Evolutionary conservation across 2,113 vertebrate genomes (phyloP).

Genomic region (Procapra przewalskii): DNA sequence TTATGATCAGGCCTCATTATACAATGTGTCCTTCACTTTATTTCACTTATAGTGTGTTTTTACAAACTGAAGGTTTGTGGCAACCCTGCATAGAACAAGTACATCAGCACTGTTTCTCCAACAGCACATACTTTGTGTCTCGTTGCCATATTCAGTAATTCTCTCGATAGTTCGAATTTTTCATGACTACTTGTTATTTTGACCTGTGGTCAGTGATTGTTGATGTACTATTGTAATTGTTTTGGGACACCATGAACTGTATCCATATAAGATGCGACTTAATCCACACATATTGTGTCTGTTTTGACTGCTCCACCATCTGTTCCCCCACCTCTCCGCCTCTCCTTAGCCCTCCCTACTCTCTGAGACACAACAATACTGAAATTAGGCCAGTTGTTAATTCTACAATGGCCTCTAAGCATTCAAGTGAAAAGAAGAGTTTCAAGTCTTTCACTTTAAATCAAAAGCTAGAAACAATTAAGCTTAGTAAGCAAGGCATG

Average conservation of each 20-base stretch:
- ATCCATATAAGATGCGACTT: background rate
- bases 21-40: background rate
- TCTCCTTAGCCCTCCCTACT: background rate
- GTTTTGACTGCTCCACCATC: background rate
- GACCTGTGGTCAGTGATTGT: background rate
- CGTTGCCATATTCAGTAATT: background rate
- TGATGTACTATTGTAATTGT: background rate
- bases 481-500: background rate
- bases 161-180: background rate
- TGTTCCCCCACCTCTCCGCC: background rate
- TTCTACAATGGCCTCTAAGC: background rate
- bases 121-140: background rate
- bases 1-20: background rate
- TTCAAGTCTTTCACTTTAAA: background rate
- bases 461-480: background rate
- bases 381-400: background rate
- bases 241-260: background rate
- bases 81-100: background rate
- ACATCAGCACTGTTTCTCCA: background rate
- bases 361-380: background rate
- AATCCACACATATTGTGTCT: background rate
- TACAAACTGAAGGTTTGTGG: background rate
- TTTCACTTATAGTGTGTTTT: background rate
- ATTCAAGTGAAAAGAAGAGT: background rate
- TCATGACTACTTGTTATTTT: background rate